Evolutionary conservation across 2,797 vertebrate genomes (phyloP).

Genomic region (Sebastes paucispinis): DNA sequence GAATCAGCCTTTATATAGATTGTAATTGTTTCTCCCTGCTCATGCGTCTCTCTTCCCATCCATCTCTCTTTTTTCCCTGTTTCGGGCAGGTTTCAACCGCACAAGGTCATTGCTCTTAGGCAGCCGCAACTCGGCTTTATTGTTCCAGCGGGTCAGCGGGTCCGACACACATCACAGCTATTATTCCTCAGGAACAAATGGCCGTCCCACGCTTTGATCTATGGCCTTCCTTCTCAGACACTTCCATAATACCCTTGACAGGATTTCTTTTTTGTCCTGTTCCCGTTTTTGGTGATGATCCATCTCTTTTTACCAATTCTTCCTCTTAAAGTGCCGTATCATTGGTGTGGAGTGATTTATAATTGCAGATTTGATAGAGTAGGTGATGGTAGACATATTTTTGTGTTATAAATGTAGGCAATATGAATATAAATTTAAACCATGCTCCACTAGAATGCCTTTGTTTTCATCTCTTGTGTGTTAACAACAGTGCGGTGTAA

Average conservation of each 20-base stretch:
- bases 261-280: conserved; percentile 78
- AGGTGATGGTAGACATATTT: conserved; percentile 57
- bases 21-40: conserved; percentile 83
- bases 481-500: not conserved
- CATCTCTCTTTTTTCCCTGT: conserved; percentile 69
- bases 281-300: conserved; percentile 76
- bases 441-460: not conserved
- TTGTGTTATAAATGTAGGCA: conserved; percentile 45
- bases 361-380: conserved; percentile 71
- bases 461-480: conserved; percentile 1
- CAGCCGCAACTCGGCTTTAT: conserved; percentile 79
- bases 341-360: conserved; percentile 71
- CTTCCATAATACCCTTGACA: conserved; percentile 84
- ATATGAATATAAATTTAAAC: conserved; percentile 36
- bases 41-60: conserved; percentile 75
- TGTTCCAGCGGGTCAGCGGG: conserved; percentile 82
- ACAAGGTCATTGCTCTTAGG: conserved; percentile 85
- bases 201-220: conserved; percentile 83
- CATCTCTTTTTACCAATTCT: conserved; percentile 72
- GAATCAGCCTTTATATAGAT: conserved; percentile 83
- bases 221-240: conserved; percentile 81
- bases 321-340: conserved; percentile 65
- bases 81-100: conserved; percentile 75
- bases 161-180: conserved; percentile 84
- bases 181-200: conserved; percentile 87